A percentile compares a stretch with the other conserved stretches of the same genome.
Conservation (phyloP, 1,140 invertebrate genomes). For the Penaeus vannamei region DNA sequence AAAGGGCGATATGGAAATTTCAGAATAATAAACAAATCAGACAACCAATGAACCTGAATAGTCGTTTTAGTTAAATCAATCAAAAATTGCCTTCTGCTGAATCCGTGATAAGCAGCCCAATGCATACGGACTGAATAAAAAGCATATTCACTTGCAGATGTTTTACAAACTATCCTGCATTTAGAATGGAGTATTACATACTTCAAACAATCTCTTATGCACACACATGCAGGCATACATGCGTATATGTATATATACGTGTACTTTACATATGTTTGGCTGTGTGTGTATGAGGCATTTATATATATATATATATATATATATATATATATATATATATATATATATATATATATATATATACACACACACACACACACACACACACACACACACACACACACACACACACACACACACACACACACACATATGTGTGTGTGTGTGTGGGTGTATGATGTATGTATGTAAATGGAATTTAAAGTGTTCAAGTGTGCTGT, state of each 20-base stretch:
- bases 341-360: constrained; percentile 24
- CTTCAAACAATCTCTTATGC: not conserved
- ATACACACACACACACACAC: no score
- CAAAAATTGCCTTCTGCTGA: no score
- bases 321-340: constrained; percentile 26
- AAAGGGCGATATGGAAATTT: no score
- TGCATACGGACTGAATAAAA: no score
- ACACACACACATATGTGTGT: constrained; percentile 29
- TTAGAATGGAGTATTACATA: not conserved
- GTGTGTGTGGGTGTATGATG: constrained; percentile 1
- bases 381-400: not conserved
- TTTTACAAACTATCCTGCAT: no score
- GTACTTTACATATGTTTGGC: not conserved
- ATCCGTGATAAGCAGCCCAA: no score
- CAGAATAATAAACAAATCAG: no score
- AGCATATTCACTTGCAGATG: no score
- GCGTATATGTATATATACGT: not conserved
- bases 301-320: constrained; percentile 21
- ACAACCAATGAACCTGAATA: no score
- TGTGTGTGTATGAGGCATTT: not conserved
- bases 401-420: not conserved
- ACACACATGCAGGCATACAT: not conserved
- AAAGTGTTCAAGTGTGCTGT: no score
- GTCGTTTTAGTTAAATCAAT: no score
- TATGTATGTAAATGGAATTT: not conserved